Base-by-base conservation (phyloP, 2,888 invertebrate species). In the Thelaira solivaga region DNA sequence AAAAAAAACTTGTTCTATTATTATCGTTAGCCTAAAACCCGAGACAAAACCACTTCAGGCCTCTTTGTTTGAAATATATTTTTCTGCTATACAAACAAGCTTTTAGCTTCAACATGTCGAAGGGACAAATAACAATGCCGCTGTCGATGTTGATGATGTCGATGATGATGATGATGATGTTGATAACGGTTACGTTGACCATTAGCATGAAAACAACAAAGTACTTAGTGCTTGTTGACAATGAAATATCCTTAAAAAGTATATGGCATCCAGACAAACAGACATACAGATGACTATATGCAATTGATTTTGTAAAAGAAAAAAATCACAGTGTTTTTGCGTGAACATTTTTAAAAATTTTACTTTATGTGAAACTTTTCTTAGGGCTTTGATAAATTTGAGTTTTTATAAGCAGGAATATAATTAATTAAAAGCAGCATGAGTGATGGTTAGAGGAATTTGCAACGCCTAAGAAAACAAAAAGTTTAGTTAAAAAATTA, bases 1-100 rank as follows among this genome's bases (percentile, higher is more conserved):
- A 55, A 55, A 36, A 55, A 55, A 55, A 59, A 16, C 34, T 57
- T 69, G 13, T 74, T 26, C 59, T 53, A 24, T 74, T 74, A 61
- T 74, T 78, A 69, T 78, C 53, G 74, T 78, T 69, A 20, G 74
- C 74, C 78, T 74, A 47, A 78, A 78, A 74, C 64, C 59, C 34
- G 74, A 74, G 74, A 78, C 74, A 47, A 78, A 74, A 74, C 69
- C 69, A 74, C 78, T 78, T 69, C 59, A 78, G 78, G 69, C 78
- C 41, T n/a, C n/a, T 59, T 65, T 65, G 29, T 69, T 59, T 31
- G 51, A 53, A 65, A 65, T 65, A n/a, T n/a, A 59, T 16, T 39
- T 45, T 26, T 16, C 34, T 41, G 51, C 13, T 43, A n/a, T 24
- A 22, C 36, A 69, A 51, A 49, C 26, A 55, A 45, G n/a, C 24